Base-by-base conservation (phyloP, 2,888 invertebrate genomes). In the Ophioninae sp. region DNA sequence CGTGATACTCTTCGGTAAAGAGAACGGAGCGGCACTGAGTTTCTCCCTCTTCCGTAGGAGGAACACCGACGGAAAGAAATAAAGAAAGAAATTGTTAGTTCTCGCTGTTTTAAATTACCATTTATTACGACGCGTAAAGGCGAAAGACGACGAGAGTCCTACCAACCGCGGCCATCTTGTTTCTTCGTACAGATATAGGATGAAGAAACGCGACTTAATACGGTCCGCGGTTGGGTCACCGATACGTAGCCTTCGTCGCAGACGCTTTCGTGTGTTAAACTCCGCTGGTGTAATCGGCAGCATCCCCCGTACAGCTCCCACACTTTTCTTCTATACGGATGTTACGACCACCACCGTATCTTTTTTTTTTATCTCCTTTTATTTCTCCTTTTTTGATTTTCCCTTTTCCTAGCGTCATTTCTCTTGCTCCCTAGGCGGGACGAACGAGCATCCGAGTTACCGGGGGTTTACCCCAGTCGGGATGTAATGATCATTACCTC, bases 51-150 rank as follows among this genome's bases (percentile, higher is more conserved):
- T 80, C 70, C 76, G 81, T 72, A 84, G 84, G 79, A 75, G 81
- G 81, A 84, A 76, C 77, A 61, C 50, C 57, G 67, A 67, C 85
- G 87, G 87, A 86, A 88, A 89, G 91, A 92, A 91, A 92, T 91
- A 91, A 92, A 92, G 92, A 91, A 92, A 91, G 91, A 92, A 93
- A 93, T 92, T 92, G 92, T 92, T 92, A 92, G 92, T 93, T 93
- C 92, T 92, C 92, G 90, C 93, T 93, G 93, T 92, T 93, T 93
- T 93, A 93, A 92, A 92, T 93, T 92, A 92, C 92, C 92, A 93
- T 93, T 92, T 92, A 92, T 93, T 93, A 93, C 92, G 90, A 92
- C 91, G 89, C 92, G 90, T 92, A 92, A 93, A 92, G 87, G 87
- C 88, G 87, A 77, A 76, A 77, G 41, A 37, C 73, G 50, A 57